Evolutionary conservation across 2,113 vertebrate species (phyloP), one percentile per base, ranked within the genome.

Genomic region (Stomatorhinus ivindoensis): DNA sequence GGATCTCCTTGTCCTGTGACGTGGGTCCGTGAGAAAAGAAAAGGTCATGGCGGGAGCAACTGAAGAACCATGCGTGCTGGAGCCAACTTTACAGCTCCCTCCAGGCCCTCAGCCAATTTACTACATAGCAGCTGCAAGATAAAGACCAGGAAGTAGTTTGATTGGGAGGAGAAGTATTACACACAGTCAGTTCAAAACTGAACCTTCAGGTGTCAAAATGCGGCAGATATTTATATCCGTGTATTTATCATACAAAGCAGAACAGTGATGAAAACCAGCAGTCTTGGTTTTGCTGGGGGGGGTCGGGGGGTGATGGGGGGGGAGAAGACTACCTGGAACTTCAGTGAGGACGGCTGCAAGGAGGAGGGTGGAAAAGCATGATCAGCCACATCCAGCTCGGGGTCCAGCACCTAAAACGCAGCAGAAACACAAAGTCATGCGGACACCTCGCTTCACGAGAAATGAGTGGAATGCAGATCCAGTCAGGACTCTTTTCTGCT

Each of bases 1-100:
- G 97, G 91, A 99, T 96, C 95, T 99, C 98, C 95, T 99, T 99
- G 91, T 99, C 98, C 98, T 99, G 93, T 10, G 92, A 93, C 9
- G 82, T 80, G 91, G 89, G n/a, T 47, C 46, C 5, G 6, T n/a
- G 7, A 87, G 48, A 55, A 50, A 39, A 15, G 85, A 27, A 53
- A 53, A 87, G n/a, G 50, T 53, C 48, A 53, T 5, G 27, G 27
- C 2, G 5, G 11, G 47, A 51, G 27, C 50, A 35, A 6, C 31
- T 50, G 44, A 21, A 50, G 83, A 31, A 48, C 44, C 42, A 48
- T 39, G 73, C 1, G 35, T 8, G 35, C 31, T 42, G 73, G 73
- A 80, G 73, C 73, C 73, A 80, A 80, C 73, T 80, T 80, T 80
- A 35, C 73, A 80, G 6, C 73, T 80, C 35, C 73, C 73, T 6